Base-by-base conservation (phyloP, 2,888 invertebrate genomes). In the Laspeyria flexula region DNA sequence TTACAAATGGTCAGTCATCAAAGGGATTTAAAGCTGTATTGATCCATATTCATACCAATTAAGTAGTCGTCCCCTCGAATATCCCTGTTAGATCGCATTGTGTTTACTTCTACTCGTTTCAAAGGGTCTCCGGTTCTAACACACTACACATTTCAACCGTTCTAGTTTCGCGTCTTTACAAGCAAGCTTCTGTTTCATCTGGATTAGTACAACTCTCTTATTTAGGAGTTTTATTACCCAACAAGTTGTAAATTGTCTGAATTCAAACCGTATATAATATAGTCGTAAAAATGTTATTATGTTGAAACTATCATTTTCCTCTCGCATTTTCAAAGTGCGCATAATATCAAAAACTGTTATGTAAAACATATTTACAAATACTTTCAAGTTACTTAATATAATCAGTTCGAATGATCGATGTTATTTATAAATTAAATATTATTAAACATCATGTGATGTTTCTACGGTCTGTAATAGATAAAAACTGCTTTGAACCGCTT, bases 391-490 rank as follows among this genome's bases (percentile, higher is more conserved):
- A 57, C 50, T 49, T 23, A 41, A 45, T 18, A 23, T 40, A 49
- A 55, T 53, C 49, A 49, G 29, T 18, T 15, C 12, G 6, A 29
- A 45, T n/a, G 13, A 46, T 40, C 40, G n/a, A 12, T 48, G 33
- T 30, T 63, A 52, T 50, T 60, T 60, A 37, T 44, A 46, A 55
- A 50, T 39, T 35, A 6, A 16, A 16, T 30, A 39, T 15, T 31
- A 38, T 12, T 23, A 38, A 48, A 48, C 40, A 49, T 48, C 47
- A 60, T 37, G 34, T 57, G 53, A 57, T 29, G 12, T 3, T 29
- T 15, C 10, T 27, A 5, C 1, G n/a, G 21, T 21, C 5, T 12
- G n/a, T n/a, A n/a, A 13, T 3, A 11, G 43, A 25, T 43, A 16
- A 16, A 12, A 16, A 40, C 40, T 11, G 29, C 40, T 29, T 27